Conservation (phyloP, 1,140 invertebrate genomes). For the Macrocentrus cingulum region DNA sequence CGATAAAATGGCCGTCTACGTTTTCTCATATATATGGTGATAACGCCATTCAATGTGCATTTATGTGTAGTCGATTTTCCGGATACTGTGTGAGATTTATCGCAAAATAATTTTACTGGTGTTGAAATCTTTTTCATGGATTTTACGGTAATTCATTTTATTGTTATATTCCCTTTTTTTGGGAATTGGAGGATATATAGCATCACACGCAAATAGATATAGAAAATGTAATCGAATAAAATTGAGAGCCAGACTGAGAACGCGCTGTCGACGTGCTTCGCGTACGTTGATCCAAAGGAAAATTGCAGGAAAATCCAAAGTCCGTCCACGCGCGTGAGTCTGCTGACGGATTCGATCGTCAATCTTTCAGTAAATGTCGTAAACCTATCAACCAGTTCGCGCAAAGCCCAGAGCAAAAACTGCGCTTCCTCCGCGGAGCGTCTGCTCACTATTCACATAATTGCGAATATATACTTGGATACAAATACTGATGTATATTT, state of each 20-base stretch:
- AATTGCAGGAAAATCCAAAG: constrained; percentile 49
- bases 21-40: neutral
- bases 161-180: no score
- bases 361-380: constrained; percentile 51
- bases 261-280: constrained; percentile 39
- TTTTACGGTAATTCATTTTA: no score
- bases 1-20: constrained; percentile 18
- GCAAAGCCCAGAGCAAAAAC: constrained; percentile 20
- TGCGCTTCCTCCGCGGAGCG: constrained; percentile 30
- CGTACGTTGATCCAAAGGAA: constrained; percentile 35
- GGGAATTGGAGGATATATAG: no score
- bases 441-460: neutral
- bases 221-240: constrained; percentile 34
- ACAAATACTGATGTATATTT: constrained; percentile 11
- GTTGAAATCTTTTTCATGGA: no score
- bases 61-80: no score
- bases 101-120: no score
- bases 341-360: constrained; percentile 52
- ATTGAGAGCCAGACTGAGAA: constrained; percentile 39
- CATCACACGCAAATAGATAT: constrained; percentile 23
- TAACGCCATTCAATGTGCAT: neutral
- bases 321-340: constrained; percentile 39
- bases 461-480: neutral
- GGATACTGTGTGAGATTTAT: no score
- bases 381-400: constrained; percentile 44